phyloP scores from a whole-genome alignment of 2,797 vertebrate species.

The Champsocephalus esox region DNA sequence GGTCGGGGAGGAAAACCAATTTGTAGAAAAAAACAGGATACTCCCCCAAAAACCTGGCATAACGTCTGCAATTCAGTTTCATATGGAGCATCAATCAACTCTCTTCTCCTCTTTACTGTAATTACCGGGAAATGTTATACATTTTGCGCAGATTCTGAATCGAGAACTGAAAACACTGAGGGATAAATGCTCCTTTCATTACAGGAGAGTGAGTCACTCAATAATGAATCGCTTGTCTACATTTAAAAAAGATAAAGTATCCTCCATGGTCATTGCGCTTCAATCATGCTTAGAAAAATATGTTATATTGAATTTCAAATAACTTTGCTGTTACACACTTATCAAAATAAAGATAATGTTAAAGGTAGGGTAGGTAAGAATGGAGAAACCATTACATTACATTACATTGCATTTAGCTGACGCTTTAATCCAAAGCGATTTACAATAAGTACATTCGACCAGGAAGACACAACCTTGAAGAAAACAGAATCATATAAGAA shows the following conservation, averaged over 20 bases:
- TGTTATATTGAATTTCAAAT: not conserved
- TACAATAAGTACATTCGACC: too few relatives aligned
- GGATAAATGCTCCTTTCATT: slow-evolving; percentile 31
- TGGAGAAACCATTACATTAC: too few relatives aligned
- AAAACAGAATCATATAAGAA: too few relatives aligned
- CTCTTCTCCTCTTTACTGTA: slow-evolving; percentile 86
- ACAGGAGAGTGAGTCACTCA: slow-evolving; percentile 65
- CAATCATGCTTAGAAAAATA: not conserved
- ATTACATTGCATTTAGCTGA: too few relatives aligned
- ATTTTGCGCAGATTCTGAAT: slow-evolving; percentile 68
- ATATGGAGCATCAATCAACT: slow-evolving; percentile 87
- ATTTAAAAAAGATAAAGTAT: slow-evolving; percentile 30
- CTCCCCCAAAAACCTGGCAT: slow-evolving; percentile 78
- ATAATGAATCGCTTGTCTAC: slow-evolving; percentile 41
- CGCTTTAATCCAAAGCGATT: too few relatives aligned
- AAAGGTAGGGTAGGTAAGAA: too few relatives aligned
- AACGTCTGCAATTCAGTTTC: slow-evolving; percentile 75
- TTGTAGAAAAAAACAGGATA: slow-evolving; percentile 67
- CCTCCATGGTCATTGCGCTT: slow-evolving; percentile 16
- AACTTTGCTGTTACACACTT: not conserved
- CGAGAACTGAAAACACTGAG: slow-evolving; percentile 48
- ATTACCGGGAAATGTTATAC: slow-evolving; percentile 82
- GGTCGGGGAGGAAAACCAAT: slow-evolving; percentile 89
- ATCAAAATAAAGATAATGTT: not conserved
- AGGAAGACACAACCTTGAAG: too few relatives aligned